Percentiles rank a stretch among this genome's conserved stretches.
phyloP scores from a whole-genome alignment of 2,797 vertebrate genomes.

The Pseudochirops cupreus region DNA sequence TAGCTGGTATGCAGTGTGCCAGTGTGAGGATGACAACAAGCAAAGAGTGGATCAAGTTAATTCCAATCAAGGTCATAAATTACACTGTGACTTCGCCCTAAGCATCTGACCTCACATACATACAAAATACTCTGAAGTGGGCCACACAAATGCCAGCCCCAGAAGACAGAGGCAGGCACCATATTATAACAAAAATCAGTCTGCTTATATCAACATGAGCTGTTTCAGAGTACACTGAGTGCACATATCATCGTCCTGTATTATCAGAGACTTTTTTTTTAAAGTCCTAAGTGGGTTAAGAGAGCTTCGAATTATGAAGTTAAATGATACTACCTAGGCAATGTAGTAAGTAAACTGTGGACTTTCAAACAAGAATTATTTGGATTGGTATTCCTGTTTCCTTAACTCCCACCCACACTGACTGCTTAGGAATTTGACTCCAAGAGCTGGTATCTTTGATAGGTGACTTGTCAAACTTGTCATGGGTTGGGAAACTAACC shows the following conservation, averaged over 20 bases:
- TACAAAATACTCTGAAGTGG: background rate
- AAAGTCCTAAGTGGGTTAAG: background rate
- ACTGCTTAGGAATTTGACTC: background rate
- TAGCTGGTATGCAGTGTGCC: background rate
- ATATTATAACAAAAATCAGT: background rate
- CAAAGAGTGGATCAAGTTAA: no score
- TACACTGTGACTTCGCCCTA: background rate
- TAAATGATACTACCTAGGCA: background rate
- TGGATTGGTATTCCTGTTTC: background rate
- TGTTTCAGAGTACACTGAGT: background rate
- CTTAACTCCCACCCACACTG: background rate
- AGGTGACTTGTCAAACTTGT: background rate
- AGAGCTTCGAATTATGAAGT: background rate
- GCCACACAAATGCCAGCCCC: constrained; percentile 8
- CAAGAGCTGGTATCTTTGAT: rapidly evolving
- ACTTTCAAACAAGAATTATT: background rate
- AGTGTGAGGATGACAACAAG: background rate
- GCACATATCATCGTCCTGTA: background rate
- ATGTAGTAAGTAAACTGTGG: no score
- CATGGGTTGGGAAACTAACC: background rate
- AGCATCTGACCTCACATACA: background rate
- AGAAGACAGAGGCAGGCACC: background rate
- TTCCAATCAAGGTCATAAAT: background rate
- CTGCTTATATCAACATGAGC: background rate
- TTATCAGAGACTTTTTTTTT: background rate